Conservation (phyloP, 2,113 vertebrate species). For the Dunckerocampus dactyliophorus region DNA sequence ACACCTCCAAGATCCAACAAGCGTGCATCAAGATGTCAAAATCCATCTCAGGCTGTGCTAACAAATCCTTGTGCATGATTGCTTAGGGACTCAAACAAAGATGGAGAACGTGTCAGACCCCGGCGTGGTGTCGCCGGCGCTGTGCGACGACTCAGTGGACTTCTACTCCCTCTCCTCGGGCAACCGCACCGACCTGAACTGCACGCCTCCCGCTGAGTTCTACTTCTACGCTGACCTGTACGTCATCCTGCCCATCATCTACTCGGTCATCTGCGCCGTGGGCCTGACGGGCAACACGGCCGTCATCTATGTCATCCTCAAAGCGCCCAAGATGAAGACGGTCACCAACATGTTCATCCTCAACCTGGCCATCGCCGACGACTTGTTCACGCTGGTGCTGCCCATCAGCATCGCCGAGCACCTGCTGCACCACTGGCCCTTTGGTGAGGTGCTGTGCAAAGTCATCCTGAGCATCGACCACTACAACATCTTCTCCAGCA, state of each 20-base stretch:
- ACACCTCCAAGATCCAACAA: neutral
- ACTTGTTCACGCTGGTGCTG: constrained; percentile 83
- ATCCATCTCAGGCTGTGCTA: too few relatives aligned
- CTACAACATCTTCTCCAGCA: constrained; percentile 90
- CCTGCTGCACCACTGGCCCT: constrained; percentile 85
- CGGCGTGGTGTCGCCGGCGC: neutral
- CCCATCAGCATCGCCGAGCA: constrained; percentile 86
- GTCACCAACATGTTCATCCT: constrained; percentile 91
- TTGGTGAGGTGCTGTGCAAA: constrained; percentile 86
- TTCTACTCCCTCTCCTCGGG: constrained; percentile 34
- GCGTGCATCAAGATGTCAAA: neutral
- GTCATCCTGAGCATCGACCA: constrained; percentile 85
- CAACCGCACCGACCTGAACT: constrained; percentile 59
- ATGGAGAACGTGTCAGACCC: constrained; percentile 68
- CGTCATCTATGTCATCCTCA: constrained; percentile 86
- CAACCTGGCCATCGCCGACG: constrained; percentile 84
- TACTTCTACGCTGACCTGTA: constrained; percentile 76
- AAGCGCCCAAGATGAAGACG: constrained; percentile 87
- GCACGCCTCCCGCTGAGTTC: constrained; percentile 54
- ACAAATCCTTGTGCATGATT: neutral
- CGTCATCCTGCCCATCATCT: constrained; percentile 79
- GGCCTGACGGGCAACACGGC: constrained; percentile 85
- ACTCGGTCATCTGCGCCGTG: constrained; percentile 81
- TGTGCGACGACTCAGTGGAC: constrained; percentile 66
- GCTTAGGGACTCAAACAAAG: neutral